phyloP scores from a whole-genome alignment of 1,140 invertebrate species.

The Zaprionus davidi region DNA sequence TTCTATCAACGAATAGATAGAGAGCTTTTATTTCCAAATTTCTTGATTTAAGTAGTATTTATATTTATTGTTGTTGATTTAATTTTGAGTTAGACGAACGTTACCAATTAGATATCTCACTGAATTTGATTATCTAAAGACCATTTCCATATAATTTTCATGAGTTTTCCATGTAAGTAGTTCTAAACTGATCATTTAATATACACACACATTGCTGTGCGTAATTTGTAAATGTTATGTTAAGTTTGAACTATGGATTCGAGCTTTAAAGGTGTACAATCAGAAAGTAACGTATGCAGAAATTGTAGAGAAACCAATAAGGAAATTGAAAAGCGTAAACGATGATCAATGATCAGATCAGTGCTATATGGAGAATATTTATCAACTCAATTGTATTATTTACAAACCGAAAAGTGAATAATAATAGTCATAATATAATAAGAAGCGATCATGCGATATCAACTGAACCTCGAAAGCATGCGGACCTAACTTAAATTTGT shows the following conservation, averaged over 20 bases:
- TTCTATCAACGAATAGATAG: background rate
- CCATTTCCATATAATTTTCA: no score
- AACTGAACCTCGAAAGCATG: conserved; percentile 56
- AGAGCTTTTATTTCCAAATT: background rate
- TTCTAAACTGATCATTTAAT: no score
- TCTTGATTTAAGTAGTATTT: background rate
- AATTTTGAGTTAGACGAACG: background rate
- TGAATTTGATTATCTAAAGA: background rate
- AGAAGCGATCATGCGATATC: conserved; percentile 66
- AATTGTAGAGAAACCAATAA: conserved; percentile 16
- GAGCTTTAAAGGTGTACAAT: conserved; percentile 35
- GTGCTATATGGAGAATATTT: conserved; percentile 20
- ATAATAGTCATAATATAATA: conserved; percentile 17
- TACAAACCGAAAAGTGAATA: background rate
- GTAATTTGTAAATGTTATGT: conserved; percentile 14
- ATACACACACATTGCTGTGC: background rate
- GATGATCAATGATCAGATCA: conserved; percentile 19
- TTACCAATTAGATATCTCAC: background rate
- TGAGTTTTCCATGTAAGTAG: no score
- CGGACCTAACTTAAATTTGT: conserved; percentile 34
- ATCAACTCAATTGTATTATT: background rate
- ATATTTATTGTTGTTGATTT: no score
- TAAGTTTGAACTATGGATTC: conserved; percentile 30
- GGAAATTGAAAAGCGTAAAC: conserved; percentile 23
- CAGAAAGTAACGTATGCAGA: conserved; percentile 33